Evolutionary conservation across 2,797 vertebrate genomes (phyloP).

Genomic region (Dendrocincla fuliginosa): DNA sequence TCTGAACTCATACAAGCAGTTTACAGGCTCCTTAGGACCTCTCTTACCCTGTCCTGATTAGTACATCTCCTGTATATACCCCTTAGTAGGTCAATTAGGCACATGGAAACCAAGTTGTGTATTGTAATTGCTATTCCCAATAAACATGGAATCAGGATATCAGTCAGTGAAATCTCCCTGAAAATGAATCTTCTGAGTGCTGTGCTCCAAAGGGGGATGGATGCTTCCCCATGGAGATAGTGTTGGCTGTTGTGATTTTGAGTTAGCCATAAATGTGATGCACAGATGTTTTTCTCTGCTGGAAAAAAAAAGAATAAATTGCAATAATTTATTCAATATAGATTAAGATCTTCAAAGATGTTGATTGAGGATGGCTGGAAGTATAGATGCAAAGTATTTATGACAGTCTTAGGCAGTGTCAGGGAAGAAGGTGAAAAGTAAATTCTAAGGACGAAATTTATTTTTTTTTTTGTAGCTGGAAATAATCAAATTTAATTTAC

Average conservation of each 20-base stretch:
- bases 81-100: background rate
- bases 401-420: background rate
- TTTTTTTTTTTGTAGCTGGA: background rate
- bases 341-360: constrained; percentile 49
- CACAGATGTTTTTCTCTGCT: background rate
- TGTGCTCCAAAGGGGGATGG: background rate
- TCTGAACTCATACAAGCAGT: background rate
- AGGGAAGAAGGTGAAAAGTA: background rate
- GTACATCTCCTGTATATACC: fast-evolving
- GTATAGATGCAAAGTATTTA: background rate
- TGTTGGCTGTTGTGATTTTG: constrained; percentile 6
- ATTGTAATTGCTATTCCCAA: background rate
- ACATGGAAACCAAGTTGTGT: background rate
- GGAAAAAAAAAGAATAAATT: background rate
- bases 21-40: background rate
- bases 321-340: constrained; percentile 17
- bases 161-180: constrained; percentile 12
- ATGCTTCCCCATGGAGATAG: background rate
- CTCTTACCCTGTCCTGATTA: background rate
- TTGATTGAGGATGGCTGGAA: background rate
- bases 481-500: background rate
- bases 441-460: background rate
- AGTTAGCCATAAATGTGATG: constrained; percentile 35
- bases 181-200: background rate
- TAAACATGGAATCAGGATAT: background rate